Evolutionary conservation across 2,113 vertebrate genomes (phyloP).

Genomic region (Ranitomeya variabilis): DNA sequence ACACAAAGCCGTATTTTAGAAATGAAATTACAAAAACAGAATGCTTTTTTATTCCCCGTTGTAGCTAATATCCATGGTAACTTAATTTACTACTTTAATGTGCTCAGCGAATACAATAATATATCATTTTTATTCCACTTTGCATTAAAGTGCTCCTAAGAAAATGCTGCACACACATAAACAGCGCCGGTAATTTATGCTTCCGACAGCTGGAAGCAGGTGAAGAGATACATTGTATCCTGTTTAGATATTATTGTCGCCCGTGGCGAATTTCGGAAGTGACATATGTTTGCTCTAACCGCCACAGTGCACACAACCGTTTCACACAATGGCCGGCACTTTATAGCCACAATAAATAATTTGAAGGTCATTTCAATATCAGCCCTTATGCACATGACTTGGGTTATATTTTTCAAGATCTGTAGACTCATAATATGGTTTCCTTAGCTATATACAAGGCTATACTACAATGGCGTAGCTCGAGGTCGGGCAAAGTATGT

Average conservation of each 20-base stretch:
- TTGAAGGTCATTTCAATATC: background rate
- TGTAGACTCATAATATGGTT: too few relatives aligned
- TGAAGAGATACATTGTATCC: slow-evolving; percentile 24
- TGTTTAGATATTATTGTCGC: slow-evolving; percentile 1
- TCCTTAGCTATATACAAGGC: too few relatives aligned
- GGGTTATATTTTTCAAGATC: background rate
- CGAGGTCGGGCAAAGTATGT: too few relatives aligned
- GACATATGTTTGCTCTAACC: slow-evolving; percentile 12
- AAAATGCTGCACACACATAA: slow-evolving; percentile 46
- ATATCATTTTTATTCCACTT: slow-evolving; percentile 52
- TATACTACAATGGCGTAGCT: too few relatives aligned
- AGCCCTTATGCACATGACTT: background rate
- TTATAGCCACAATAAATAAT: background rate
- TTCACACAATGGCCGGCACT: background rate
- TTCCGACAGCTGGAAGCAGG: slow-evolving; percentile 18
- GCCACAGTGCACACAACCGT: background rate
- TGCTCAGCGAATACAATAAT: slow-evolving; percentile 31
- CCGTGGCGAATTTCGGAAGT: background rate
- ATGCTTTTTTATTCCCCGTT: slow-evolving; percentile 39
- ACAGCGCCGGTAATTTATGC: slow-evolving; percentile 39
- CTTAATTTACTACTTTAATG: slow-evolving; percentile 51
- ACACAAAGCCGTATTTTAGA: slow-evolving; percentile 26
- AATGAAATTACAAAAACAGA: slow-evolving; percentile 31
- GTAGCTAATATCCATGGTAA: slow-evolving; percentile 47
- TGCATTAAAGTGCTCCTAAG: slow-evolving; percentile 44